Base-by-base conservation (phyloP, 2,113 vertebrate genomes). In the Leptosomus discolor region DNA sequence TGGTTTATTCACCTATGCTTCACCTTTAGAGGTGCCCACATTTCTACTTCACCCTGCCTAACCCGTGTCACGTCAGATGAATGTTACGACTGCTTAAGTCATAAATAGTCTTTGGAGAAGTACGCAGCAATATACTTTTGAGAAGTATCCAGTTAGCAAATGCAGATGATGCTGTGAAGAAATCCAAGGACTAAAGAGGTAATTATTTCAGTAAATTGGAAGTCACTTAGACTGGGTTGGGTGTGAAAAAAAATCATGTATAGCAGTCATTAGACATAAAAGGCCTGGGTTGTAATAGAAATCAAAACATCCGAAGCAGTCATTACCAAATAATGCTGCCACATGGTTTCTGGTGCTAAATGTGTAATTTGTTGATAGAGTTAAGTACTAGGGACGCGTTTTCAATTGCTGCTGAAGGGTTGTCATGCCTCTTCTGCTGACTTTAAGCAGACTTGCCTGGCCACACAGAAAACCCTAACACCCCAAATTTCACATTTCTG, bases 281-380 rank as follows among this genome's bases (percentile, higher is more conserved):
- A 96, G 82, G 94, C 65, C 51, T 67, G 57, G 90, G 91, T 2
- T 65, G 77, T 43, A 85, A 58, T 1, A 85, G 84, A 96, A 96
- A 96, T 76, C 81, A 90, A 91, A 95, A 90, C 88, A 87, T 61
- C 53, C 89, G 50, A 85, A 95, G 89, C 86, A 95, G 53, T 85
- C 87, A 95, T 95, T 95, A 95, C 61, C 74, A 90, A 91, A 92
- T 76, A 94, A 94, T 64, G 86, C 69, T 91, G 77, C 91, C 80
- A 82, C 70, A 46, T 85, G 91, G 80, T 36, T 95, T 85, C 69
- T 92, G 53, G 50, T 65, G 54, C 86, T 94, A 43, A 78, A 75
- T 63, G 41, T 77, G 0, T 92, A 92, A 95, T 94, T 96, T 88
- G 24, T 20, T 50, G 58, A 91, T 74, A 57, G 80, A 93, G 24